Evolutionary conservation across 2,113 vertebrate genomes (phyloP).

Genomic region (Typhlomys cinereus): DNA sequence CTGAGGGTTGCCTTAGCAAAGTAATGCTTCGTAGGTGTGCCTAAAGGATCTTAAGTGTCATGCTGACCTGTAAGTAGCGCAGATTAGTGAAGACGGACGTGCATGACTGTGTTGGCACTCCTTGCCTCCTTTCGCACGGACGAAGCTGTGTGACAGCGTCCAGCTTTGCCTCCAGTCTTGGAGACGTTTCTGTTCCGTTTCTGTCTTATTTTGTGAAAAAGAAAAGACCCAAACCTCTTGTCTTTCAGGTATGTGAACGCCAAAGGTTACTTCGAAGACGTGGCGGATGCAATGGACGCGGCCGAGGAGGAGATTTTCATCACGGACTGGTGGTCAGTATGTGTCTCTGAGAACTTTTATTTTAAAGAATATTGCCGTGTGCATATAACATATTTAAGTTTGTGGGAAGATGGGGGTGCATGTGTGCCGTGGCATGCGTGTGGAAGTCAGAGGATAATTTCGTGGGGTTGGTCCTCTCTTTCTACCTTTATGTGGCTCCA

Average conservation of each 20-base stretch:
- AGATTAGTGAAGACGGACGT: not conserved
- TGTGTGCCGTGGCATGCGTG: too few species aligned
- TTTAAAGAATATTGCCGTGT: not conserved
- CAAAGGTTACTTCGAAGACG: constrained; percentile 95
- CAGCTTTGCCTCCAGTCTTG: not conserved
- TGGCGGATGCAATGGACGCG: constrained; percentile 94
- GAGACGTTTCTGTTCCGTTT: fast-evolving
- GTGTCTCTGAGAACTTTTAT: not conserved
- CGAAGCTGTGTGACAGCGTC: not conserved
- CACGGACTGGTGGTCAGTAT: constrained; percentile 98
- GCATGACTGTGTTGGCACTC: not conserved
- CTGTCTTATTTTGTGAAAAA: not conserved
- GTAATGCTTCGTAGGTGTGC: too few species aligned
- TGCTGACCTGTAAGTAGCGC: too few species aligned
- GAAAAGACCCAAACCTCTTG: not conserved
- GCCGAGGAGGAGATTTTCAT: constrained; percentile 98
- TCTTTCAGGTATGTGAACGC: constrained; percentile 96
- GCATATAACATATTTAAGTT: too few species aligned
- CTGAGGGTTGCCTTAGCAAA: too few species aligned
- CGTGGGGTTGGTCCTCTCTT: too few species aligned
- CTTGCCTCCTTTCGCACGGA: not conserved
- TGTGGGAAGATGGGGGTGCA: too few species aligned
- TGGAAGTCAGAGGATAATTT: too few species aligned
- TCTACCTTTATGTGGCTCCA: too few species aligned
- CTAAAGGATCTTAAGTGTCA: too few species aligned